These are phyloP conservation scores for Labeo rohita DNA, from an alignment of 2,113 vertebrate genomes.

Conservation along the genomic window DNA sequence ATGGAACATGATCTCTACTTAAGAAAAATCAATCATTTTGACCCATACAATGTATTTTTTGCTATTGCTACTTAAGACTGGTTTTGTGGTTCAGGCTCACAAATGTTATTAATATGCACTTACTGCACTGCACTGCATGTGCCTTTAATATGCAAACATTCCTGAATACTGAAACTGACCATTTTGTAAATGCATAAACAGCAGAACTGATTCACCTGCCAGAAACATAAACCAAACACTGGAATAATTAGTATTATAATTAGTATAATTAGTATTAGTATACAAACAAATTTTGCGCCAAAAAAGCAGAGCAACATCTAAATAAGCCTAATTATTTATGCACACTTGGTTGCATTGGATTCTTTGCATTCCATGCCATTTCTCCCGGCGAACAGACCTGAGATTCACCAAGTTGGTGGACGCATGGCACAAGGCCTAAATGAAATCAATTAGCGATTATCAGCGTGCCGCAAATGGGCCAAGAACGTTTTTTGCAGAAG, in stretches of 20 bases:
- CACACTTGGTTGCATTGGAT: neutral
- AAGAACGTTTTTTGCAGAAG: neutral
- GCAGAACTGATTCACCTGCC: neutral
- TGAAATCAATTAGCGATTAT: constrained; percentile 16
- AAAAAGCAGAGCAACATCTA: neutral
- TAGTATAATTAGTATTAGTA: neutral
- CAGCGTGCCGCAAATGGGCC: neutral
- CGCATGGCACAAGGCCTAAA: neutral
- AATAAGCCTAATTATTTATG: neutral
- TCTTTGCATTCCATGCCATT: neutral
- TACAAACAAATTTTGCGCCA: neutral
- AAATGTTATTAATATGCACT: neutral
- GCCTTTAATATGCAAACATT: neutral
- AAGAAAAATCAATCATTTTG: too few relatives aligned
- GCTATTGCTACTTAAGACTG: too few relatives aligned
- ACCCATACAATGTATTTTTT: too few relatives aligned
- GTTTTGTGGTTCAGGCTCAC: too few relatives aligned
- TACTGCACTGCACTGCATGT: neutral
- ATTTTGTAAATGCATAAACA: neutral
- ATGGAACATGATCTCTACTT: too few relatives aligned
- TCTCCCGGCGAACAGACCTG: neutral
- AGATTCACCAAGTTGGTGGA: neutral
- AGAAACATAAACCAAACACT: neutral
- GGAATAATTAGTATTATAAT: neutral
- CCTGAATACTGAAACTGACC: neutral